A percentile compares a stretch with the other conserved stretches of the same genome.
Conservation (phyloP, 2,113 vertebrate species). For the Scatophagus argus region DNA sequence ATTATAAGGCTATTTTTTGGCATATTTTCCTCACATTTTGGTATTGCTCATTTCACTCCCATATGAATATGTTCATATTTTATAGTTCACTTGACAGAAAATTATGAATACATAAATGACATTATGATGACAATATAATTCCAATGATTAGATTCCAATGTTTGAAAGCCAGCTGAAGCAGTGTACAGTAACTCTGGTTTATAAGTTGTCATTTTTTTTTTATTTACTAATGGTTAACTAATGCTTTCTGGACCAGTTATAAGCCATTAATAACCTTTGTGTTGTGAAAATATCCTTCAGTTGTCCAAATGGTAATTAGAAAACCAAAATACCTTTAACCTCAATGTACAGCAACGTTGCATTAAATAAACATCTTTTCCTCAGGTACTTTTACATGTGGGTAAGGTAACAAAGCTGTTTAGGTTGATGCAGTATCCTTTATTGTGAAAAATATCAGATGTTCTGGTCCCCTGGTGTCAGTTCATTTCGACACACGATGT, state of each 20-base stretch:
- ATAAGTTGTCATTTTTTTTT: too few relatives aligned
- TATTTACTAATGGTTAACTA: not conserved
- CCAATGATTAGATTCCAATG: not conserved
- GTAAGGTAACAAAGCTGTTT: not conserved
- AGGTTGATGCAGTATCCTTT: slow-evolving; percentile 1
- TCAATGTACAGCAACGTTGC: not conserved
- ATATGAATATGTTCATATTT: not conserved
- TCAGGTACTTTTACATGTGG: slow-evolving; percentile 5
- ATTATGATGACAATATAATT: not conserved
- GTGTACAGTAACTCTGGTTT: too few relatives aligned
- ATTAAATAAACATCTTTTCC: not conserved
- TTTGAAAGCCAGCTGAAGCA: not conserved
- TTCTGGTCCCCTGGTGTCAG: slow-evolving; percentile 12
- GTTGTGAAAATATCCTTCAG: not conserved
- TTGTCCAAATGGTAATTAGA: not conserved
- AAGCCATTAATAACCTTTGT: not conserved
- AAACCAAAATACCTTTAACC: not conserved
- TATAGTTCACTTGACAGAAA: not conserved
- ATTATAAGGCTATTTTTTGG: not conserved
- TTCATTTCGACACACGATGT: slow-evolving; percentile 46
- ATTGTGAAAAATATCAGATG: slow-evolving; percentile 30
- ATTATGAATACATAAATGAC: not conserved
- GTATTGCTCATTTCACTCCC: not conserved
- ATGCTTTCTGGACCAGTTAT: not conserved
- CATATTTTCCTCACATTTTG: not conserved